Base-by-base conservation (phyloP, 53 echinoderm and acorn worm species). In the Henricia sp. region DNA sequence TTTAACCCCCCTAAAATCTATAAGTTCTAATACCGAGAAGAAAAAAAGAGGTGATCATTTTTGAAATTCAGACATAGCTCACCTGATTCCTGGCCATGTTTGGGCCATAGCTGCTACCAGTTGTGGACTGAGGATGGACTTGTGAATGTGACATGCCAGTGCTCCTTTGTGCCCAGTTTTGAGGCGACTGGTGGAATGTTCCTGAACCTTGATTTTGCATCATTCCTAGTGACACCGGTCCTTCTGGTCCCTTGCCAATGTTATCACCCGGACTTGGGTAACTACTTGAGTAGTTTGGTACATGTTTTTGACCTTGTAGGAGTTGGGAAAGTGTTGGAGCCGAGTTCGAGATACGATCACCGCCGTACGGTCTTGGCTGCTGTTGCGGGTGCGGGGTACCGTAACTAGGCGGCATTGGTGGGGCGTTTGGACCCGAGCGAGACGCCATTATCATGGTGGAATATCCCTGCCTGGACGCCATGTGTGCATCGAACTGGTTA, bases 301-400 rank as follows among this genome's bases (percentile, higher is more conserved):
- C 88, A 30, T 92, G 92, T 84, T 99, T 99, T 67, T 99, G 99
- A 89, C 99, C 99, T 90, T 99, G 99, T 37, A 99, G 90, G 74
- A 99, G 89, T 75, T 99, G 99, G 62, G 99, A 99, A 80, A 99
- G 99, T 51, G 99, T 99, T 65, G 99, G 99, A 32, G 99, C 99
- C 32, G 94, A 89, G 87, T 89, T 96, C 53, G 96, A 93, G 52
- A 96, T 96, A 77, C 91, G 87, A 42, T 74, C 91, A n/a, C 89
- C 74, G 30, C 82, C 86, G 67, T 85, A 90, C 35, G 92, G 72
- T 54, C 92, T 82, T 43, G 65, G 68, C 76, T 67, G 67, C 74
- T 84, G 72, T 75, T 74, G 77, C n/a, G n/a, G 73, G 50, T 91
- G 91, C 39, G 91, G 60, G n/a, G 62, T 37, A 62, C 76, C 87